Evolutionary conservation across 2,888 invertebrate species (phyloP), one percentile per base, ranked within the genome.

Genomic region (Nebria brevicollis): DNA sequence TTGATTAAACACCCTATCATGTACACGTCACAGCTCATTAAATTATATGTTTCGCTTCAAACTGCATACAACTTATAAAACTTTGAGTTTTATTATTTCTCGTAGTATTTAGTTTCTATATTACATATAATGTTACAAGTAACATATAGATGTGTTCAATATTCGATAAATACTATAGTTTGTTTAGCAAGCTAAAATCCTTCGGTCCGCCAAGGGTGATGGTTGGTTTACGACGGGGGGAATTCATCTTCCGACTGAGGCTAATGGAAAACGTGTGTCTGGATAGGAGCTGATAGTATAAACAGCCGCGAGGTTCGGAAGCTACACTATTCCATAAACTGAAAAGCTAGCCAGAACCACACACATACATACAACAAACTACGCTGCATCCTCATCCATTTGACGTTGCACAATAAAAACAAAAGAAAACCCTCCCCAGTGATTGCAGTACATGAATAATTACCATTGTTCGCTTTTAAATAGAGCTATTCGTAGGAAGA

Each of bases 241-340:
- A 34, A 34, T 13, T 77, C 72, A 77, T 77, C 72, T 72, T 77
- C n/a, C 72, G 77, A 15, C 42, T 13, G 68, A 8, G 74, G 74
- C 75, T 79, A 79, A 79, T 79, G 79, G 79, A 79, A 79, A 79
- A 79, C 75, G 79, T 74, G 75, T 79, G 79, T 75, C 66, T 79
- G 74, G 74, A 75, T 72, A 54, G 41, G 64, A 41, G 26, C 74
- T 79, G 79, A 79, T 79, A 79, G 75, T 73, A 75, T 75, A 75
- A 79, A 79, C 68, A 79, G 13, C 73, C 70, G 26, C 25, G 70
- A 10, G 70, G 34, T 70, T 15, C 26, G 70, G 26, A 70, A 66
- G 20, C 25, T n/a, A 10, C 66, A 66, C 25, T 13, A 66, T 25
- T 25, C 66, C 10, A 8, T 7, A 54, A 54, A 66, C 66, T 66